These are phyloP conservation scores for Danaus chrysippus DNA, from an alignment of 2,888 invertebrate species.

Conservation along the genomic window DNA sequence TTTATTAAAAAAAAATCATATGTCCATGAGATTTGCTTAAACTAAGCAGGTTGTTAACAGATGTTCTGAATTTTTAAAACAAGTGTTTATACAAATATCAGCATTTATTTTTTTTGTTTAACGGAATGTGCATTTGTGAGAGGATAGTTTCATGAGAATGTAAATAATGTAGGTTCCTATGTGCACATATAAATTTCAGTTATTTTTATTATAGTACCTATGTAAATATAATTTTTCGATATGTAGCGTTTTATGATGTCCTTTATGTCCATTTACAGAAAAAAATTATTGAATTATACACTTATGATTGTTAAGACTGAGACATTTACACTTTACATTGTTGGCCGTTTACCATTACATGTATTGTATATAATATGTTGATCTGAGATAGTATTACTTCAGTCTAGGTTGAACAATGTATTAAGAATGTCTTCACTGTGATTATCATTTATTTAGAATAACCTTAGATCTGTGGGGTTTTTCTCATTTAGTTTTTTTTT, in stretches of 20 bases:
- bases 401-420: conserved; percentile 37
- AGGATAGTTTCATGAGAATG: neutral
- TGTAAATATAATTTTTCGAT: neutral
- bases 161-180: conserved; percentile 5
- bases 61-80: neutral
- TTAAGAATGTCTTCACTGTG: conserved; percentile 19
- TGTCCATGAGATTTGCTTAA: neutral
- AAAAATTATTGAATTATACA: conserved; percentile 31
- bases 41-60: neutral
- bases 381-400: conserved; percentile 40
- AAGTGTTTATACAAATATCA: neutral
- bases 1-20: neutral
- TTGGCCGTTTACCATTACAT: conserved; percentile 38
- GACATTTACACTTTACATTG: conserved; percentile 55
- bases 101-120: neutral
- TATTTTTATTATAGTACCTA: neutral
- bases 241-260: neutral
- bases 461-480: conserved; percentile 19
- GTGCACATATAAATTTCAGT: neutral
- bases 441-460: conserved; percentile 23
- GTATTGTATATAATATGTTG: conserved; percentile 39
- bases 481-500: conserved; percentile 17
- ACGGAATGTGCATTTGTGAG: conserved; percentile 3
- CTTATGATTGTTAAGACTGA: conserved; percentile 54
- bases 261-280: conserved; percentile 12